Base-by-base conservation (phyloP, 2,113 vertebrate genomes). In the Nematolebias whitei region DNA sequence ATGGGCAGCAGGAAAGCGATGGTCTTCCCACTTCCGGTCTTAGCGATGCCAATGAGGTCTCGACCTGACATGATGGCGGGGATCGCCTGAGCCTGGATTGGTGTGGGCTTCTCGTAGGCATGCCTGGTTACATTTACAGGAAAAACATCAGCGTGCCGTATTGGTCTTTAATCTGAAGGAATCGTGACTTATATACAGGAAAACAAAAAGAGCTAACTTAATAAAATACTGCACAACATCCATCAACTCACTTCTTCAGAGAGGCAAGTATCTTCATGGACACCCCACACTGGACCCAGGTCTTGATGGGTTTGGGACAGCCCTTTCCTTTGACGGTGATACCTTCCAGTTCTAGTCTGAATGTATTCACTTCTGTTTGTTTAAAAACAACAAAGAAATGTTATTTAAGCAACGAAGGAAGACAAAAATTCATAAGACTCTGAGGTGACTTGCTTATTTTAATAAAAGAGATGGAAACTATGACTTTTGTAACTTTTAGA, bases 231-330 rank as follows among this genome's bases (percentile, higher is more conserved):
- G n/a, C n/a, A n/a, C n/a, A n/a, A n/a, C n/a, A n/a, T n/a, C n/a
- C n/a, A n/a, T n/a, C n/a, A n/a, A n/a, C 96, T 96, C 88, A 99
- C 98, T 94, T 98, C 88, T 98, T 99, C 40, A 99, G 89, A 2
- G 96, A 93, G 48, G 88, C 94, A 83, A 99, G 88, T 81, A 99
- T 99, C 91, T 99, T 99, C 98, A 98, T 99, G 16, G 97, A 98
- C 63, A 97, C 98, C 15, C 98, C 98, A 88, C 98, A 99, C 83
- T 99, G 98, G 44, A 99, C 98, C 98, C 98, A 99, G 49, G 96
- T 95, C 89, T 96, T 99, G 85, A 99, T 97, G 63, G 98, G 98
- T 82, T 99, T 99, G 18, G 98, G 96, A 68, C 97, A 99, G 69
- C 96, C 96, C 86, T 99, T 99, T 54, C 98, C 98, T 74, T 98